phyloP scores from a whole-genome alignment of 2,888 invertebrate species.

The Yponomeuta sedellus region DNA sequence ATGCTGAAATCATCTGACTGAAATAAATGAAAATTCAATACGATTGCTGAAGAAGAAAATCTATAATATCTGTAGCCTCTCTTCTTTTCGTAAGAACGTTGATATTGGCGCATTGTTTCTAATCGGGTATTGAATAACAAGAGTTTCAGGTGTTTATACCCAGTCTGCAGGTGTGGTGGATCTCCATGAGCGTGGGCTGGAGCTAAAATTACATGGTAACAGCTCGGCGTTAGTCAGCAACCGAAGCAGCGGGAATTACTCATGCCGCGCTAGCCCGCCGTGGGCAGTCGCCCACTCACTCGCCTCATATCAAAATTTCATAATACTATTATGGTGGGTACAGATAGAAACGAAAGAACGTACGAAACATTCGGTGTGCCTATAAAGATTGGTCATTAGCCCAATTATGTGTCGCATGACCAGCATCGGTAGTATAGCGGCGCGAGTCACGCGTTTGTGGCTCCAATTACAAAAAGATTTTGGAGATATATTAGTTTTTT shows the following conservation, averaged over 20 bases:
- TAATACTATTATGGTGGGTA: conserved; percentile 48
- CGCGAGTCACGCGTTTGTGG: too few species aligned
- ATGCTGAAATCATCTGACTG: neutral
- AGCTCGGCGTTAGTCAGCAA: conserved; percentile 58
- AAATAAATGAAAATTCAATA: neutral
- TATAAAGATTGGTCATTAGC: too few species aligned
- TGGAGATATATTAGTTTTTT: too few species aligned
- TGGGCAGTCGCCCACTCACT: conserved; percentile 40
- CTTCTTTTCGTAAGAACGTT: conserved; percentile 15
- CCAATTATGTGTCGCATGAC: too few species aligned
- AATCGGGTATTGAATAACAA: conserved; percentile 52
- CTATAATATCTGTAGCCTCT: neutral
- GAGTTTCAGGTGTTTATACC: conserved; percentile 59
- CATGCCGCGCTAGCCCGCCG: conserved; percentile 56
- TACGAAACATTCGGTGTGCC: too few species aligned
- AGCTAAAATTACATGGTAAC: conserved; percentile 65
- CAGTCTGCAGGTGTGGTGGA: conserved; percentile 61
- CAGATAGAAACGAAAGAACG: neutral
- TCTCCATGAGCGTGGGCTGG: conserved; percentile 56
- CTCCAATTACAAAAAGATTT: too few species aligned
- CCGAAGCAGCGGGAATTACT: conserved; percentile 56
- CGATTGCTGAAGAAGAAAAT: neutral
- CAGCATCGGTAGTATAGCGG: too few species aligned
- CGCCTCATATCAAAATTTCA: conserved; percentile 71
- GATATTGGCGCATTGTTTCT: conserved; percentile 33